These are phyloP conservation scores for Rhynchophorus ferrugineus DNA, from an alignment of 1,140 invertebrate species.

Conservation along the genomic window DNA sequence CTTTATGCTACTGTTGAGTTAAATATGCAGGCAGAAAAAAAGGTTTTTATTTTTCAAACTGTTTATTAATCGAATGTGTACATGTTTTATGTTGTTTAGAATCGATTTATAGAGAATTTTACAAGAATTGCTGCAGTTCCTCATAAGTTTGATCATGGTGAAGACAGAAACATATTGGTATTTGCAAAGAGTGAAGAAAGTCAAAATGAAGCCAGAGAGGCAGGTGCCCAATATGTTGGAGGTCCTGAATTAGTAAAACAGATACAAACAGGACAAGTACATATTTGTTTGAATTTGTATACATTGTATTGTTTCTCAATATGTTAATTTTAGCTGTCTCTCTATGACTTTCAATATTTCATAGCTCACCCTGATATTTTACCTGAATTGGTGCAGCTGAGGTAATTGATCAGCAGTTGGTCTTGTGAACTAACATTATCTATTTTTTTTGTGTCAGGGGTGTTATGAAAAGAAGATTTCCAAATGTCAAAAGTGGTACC, in stretches of 20 bases:
- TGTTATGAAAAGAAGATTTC: constrained; percentile 68
- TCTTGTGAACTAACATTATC: neutral
- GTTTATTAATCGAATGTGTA: neutral
- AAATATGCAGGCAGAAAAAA: constrained; percentile 58
- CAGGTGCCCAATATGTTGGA: constrained; percentile 62
- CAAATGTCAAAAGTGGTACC: constrained; percentile 59
- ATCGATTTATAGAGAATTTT: constrained; percentile 56
- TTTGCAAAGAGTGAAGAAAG: constrained; percentile 59
- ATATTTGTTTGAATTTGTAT: too few relatives aligned
- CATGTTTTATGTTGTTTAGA: constrained; percentile 43
- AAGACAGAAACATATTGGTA: constrained; percentile 56
- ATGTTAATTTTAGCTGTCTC: constrained; percentile 38
- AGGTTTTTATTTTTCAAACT: constrained; percentile 28
- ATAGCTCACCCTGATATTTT: constrained; percentile 71
- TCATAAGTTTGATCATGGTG: constrained; percentile 55
- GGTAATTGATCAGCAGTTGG: constrained; percentile 5
- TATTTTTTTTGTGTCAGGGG: constrained; percentile 43
- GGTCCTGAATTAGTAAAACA: constrained; percentile 63
- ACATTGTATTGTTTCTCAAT: neutral
- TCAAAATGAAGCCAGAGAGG: constrained; percentile 49
- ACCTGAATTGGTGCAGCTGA: constrained; percentile 61
- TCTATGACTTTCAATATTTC: constrained; percentile 65
- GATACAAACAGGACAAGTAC: constrained; percentile 57
- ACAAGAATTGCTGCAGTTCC: constrained; percentile 52
- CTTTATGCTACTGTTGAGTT: constrained; percentile 61